Base-by-base conservation (phyloP, 1,140 invertebrate species). In the Halictus rubicundus region DNA sequence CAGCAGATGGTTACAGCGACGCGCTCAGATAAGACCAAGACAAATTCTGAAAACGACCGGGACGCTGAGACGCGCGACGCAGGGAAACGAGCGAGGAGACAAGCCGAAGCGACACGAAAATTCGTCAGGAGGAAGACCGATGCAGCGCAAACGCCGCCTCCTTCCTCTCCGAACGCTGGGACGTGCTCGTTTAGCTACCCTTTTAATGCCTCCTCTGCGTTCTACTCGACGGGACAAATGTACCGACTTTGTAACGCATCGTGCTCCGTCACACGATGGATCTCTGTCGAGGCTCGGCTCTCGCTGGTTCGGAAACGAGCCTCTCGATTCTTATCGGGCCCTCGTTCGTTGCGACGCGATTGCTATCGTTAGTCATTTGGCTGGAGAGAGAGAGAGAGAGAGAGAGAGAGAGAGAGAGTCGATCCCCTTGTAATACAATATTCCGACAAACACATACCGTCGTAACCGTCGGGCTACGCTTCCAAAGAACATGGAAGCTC, bases 11-110 rank as follows among this genome's bases (percentile, higher is more conserved):
- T 80, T 85, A 73, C 78, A 75, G 64, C 69, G 68, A 59, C 66
- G 72, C 73, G 72, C 73, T 59, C 37, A 82, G 85, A 87, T 87
- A 87, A 87, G 82, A 78, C 73, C 65, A 72, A 78, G 82, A 87
- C 85, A 87, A 87, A 87, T 87, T 86, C 54, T 80, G 39, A 52
- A 66, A 64, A 37, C 21, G 54, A 60, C 27, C 37, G 1, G 72
- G 23, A 64, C 25, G 37, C 16, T 16, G 16, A 16, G n/a, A 19
- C 1, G 21, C 14, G 12, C 27, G 23, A 19, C 14, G 39, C 14
- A 23, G 32, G 23, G 39, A 59, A 71, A 72, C 27, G 25, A 27
- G 25, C 16, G 32, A 14, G 21, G 21, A 49, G 68, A 60, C 49
- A 54, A 60, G 61, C 32, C 66, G 37, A 49, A 72, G 66, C 60